A percentile compares a stretch with the other conserved stretches of the same genome.
phyloP scores from a whole-genome alignment of 2,113 vertebrate species.

The Hydrolagus affinis region DNA sequence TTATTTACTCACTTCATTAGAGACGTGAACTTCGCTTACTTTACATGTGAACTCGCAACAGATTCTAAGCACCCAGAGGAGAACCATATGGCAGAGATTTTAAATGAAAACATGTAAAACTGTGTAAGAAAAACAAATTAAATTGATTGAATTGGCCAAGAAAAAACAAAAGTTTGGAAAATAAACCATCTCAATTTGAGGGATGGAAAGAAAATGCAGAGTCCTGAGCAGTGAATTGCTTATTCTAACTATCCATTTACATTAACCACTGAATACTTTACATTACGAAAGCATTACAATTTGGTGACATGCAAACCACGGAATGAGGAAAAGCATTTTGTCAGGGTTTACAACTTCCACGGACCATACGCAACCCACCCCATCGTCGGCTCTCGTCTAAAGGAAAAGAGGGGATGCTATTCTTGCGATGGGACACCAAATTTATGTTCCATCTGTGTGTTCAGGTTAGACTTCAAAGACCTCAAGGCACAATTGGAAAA shows the following conservation, averaged over 20 bases:
- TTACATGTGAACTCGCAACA: neutral
- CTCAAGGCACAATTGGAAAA: neutral
- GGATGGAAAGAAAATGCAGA: neutral
- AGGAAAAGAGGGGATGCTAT: neutral
- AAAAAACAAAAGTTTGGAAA: neutral
- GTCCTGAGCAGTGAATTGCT: neutral
- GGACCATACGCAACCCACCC: neutral
- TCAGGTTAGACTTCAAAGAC: neutral
- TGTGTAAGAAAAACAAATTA: neutral
- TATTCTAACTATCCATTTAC: neutral
- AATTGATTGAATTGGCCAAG: neutral
- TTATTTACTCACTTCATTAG: neutral
- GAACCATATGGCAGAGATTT: neutral
- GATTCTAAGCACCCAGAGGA: neutral
- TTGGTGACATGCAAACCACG: neutral
- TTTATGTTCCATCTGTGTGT: neutral
- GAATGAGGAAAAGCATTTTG: neutral
- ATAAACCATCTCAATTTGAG: neutral
- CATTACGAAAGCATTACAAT: neutral
- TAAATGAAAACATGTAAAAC: neutral
- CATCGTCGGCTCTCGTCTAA: neutral
- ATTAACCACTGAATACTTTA: neutral
- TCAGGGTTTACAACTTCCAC: neutral
- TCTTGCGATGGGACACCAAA: neutral
- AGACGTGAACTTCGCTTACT: too few relatives aligned